phyloP scores from a whole-genome alignment of 2,113 vertebrate species.

The Ptychochromis oligacanthus region DNA sequence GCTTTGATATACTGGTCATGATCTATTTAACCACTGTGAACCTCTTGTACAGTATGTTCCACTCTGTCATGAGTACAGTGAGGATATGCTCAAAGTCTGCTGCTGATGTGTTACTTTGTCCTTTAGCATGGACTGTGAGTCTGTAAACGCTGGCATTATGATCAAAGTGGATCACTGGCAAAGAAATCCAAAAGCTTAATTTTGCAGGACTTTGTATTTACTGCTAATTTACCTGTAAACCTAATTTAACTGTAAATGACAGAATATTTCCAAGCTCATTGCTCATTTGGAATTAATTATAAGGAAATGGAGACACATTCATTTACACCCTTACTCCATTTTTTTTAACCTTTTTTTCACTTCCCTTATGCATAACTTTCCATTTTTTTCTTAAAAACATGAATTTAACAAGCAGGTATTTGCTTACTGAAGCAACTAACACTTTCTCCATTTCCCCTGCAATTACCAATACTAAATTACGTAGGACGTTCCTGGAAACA shows the following conservation, averaged over 20 bases:
- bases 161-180: background rate
- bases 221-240: background rate
- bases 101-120: background rate
- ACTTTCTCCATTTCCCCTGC: background rate
- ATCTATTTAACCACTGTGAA: background rate
- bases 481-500: background rate
- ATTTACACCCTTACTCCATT: background rate
- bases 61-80: background rate
- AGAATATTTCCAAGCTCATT: rapidly evolving
- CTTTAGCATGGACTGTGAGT: background rate
- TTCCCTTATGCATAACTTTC: background rate
- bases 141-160: background rate
- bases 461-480: background rate
- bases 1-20: too few species aligned
- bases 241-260: background rate
- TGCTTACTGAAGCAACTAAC: constrained; percentile 1
- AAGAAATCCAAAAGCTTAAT: background rate
- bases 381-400: background rate
- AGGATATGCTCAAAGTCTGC: background rate
- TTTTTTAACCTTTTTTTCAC: background rate
- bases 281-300: background rate
- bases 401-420: background rate
- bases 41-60: background rate
- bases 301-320: background rate
- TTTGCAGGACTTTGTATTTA: background rate